Percentiles rank a stretch among this genome's conserved stretches.
These are phyloP conservation scores for Microcebus murinus DNA, from an alignment of 2,113 vertebrate genomes.

Conservation along the genomic window DNA sequence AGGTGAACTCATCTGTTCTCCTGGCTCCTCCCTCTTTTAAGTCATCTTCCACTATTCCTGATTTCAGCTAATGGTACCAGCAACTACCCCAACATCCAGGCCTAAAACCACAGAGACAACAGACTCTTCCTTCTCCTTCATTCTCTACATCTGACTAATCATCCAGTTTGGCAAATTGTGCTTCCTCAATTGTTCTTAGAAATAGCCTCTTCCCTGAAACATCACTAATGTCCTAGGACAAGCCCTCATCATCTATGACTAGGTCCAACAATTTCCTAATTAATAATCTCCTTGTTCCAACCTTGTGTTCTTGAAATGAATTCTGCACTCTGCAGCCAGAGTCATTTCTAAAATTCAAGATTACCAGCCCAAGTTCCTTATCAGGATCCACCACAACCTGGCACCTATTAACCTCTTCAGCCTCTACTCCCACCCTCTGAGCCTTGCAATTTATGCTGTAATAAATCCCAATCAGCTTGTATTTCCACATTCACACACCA, in stretches of 20 bases:
- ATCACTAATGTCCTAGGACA: background rate
- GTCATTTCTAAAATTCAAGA: background rate
- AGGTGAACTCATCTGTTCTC: background rate
- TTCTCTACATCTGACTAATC: background rate
- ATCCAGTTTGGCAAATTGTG: background rate
- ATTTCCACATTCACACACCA: background rate
- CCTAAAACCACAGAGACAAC: background rate
- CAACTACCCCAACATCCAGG: background rate
- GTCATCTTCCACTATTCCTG: background rate
- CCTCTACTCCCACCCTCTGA: background rate
- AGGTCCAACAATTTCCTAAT: background rate
- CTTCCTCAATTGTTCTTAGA: background rate
- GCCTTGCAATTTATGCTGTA: background rate
- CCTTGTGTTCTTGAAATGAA: background rate
- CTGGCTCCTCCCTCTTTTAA: background rate
- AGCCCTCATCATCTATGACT: background rate
- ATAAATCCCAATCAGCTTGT: background rate
- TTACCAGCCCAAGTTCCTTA: background rate
- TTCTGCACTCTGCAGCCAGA: background rate
- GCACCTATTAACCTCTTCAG: background rate
- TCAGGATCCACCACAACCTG: background rate
- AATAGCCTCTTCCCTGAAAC: background rate
- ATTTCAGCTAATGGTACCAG: background rate
- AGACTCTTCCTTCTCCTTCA: background rate
- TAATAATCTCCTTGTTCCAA: background rate